Evolutionary conservation across 2,797 vertebrate genomes (phyloP).

Genomic region (Vireo griseus): DNA sequence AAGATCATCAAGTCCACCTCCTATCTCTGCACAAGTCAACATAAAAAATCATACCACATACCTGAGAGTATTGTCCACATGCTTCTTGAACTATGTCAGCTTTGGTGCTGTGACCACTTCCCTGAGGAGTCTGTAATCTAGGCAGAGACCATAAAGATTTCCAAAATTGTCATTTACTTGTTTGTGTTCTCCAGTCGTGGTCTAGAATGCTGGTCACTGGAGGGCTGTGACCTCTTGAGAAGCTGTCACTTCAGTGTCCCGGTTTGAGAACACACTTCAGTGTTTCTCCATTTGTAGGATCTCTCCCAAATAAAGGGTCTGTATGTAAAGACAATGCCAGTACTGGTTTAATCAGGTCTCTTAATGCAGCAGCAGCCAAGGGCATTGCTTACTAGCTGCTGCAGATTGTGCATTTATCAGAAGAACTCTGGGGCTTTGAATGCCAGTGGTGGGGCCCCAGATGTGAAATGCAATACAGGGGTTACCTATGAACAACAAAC

Average conservation of each 20-base stretch:
- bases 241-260: background rate
- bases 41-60: background rate
- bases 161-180: background rate
- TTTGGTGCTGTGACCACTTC: background rate
- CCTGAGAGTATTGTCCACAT: fast-evolving
- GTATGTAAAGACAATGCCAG: background rate
- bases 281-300: background rate
- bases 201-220: background rate
- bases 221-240: background rate
- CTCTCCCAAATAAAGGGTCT: background rate
- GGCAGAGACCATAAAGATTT: background rate
- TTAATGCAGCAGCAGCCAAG: background rate
- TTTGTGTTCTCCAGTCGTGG: background rate
- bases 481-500: fast-evolving
- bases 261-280: background rate
- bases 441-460: background rate
- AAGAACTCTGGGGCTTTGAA: background rate
- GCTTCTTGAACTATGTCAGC: background rate
- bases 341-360: background rate
- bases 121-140: background rate
- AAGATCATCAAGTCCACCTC: background rate
- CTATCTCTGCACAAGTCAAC: background rate
- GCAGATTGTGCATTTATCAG: background rate
- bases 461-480: background rate
- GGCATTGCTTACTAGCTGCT: background rate